These are phyloP conservation scores for Homalodisca vitripennis DNA, from an alignment of 1,140 invertebrate species.

Conservation along the genomic window DNA sequence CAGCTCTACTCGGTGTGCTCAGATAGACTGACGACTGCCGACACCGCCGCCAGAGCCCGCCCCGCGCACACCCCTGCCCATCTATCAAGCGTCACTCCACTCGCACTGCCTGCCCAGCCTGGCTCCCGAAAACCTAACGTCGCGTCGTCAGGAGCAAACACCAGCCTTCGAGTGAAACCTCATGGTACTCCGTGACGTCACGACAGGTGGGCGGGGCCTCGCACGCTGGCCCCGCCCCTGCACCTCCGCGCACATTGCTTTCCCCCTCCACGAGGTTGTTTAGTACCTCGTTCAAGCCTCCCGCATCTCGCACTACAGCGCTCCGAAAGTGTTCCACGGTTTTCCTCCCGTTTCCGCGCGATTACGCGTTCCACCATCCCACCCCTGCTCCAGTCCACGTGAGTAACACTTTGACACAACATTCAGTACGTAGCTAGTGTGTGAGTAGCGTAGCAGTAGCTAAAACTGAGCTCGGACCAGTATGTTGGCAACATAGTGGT, in stretches of 20 bases:
- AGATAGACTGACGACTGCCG: slow-evolving; percentile 19
- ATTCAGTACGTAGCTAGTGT: too few species aligned
- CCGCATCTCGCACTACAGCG: slow-evolving; percentile 26
- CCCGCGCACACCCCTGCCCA: slow-evolving; percentile 20
- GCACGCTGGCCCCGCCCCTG: slow-evolving; percentile 18
- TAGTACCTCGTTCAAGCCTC: slow-evolving; percentile 28
- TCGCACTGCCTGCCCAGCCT: background rate
- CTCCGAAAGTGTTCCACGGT: slow-evolving; percentile 20
- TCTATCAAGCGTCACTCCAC: slow-evolving; percentile 19
- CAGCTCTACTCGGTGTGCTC: background rate
- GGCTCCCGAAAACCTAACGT: slow-evolving; percentile 24
- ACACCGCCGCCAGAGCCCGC: background rate
- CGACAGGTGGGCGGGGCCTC: slow-evolving; percentile 36
- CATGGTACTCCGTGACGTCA: slow-evolving; percentile 37
- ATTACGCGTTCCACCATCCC: background rate
- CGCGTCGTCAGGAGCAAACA: slow-evolving; percentile 17
- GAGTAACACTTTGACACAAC: background rate
- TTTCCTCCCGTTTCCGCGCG: background rate
- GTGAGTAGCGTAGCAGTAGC: too few species aligned
- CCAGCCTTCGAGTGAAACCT: slow-evolving; percentile 28
- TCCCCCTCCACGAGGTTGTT: slow-evolving; percentile 20
- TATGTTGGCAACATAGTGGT: too few species aligned
- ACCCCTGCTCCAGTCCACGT: background rate
- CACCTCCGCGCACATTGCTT: slow-evolving; percentile 10
- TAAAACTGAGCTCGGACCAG: too few species aligned